These are phyloP conservation scores for Parauchenoglanis punctatus DNA, from an alignment of 2,797 vertebrate species.

Conservation along the genomic window DNA sequence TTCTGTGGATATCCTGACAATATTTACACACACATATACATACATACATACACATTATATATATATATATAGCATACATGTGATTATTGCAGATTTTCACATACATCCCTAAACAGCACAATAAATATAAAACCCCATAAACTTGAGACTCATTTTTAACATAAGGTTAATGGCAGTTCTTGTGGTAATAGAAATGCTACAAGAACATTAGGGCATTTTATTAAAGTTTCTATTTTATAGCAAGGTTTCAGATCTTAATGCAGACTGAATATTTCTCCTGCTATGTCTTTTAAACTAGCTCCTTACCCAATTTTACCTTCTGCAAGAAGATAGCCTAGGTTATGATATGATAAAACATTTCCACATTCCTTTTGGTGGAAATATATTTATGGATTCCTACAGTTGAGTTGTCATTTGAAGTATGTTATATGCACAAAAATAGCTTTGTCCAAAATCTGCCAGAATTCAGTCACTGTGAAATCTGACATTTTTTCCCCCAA, in stretches of 20 bases:
- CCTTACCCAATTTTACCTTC: background rate
- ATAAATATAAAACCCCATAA: background rate
- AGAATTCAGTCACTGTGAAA: background rate
- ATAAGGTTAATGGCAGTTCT: background rate
- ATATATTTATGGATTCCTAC: background rate
- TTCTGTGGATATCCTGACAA: background rate
- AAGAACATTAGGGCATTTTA: too few relatives aligned
- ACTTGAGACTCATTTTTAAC: background rate
- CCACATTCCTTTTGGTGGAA: background rate
- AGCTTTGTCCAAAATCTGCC: background rate
- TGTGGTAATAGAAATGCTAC: background rate
- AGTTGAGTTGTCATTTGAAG: background rate
- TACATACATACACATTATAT: too few relatives aligned
- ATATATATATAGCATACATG: background rate
- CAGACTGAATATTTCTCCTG: background rate
- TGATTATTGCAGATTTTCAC: background rate
- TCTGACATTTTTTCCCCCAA: background rate
- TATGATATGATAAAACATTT: background rate
- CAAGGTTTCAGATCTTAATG: background rate
- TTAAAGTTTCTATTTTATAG: background rate
- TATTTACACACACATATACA: too few relatives aligned
- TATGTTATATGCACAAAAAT: background rate
- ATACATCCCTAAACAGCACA: background rate
- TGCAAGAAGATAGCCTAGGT: background rate
- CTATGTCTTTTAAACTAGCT: background rate